Evolutionary conservation across 1,140 invertebrate species (phyloP).

Genomic region (Sminthurides bifidus): DNA sequence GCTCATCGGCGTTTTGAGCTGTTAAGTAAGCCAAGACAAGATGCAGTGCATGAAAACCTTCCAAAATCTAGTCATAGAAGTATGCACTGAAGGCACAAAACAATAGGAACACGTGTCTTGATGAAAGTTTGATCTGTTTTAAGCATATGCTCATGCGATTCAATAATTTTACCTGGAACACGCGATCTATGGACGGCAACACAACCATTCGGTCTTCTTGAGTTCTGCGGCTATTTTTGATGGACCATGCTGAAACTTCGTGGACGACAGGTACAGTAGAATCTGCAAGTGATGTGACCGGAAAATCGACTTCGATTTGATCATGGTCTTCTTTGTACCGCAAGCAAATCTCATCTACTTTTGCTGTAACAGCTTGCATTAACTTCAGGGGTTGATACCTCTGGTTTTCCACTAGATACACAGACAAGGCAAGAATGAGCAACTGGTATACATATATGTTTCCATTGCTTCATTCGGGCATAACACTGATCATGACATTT

Average conservation of each 20-base stretch:
- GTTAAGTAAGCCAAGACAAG: too few relatives aligned
- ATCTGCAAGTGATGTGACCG: background rate
- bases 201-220: slow-evolving; percentile 80
- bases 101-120: background rate
- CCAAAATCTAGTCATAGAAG: background rate
- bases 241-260: slow-evolving; percentile 46
- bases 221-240: slow-evolving; percentile 62
- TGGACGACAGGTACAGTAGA: slow-evolving; percentile 41
- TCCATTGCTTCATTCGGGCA: too few relatives aligned
- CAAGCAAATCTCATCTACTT: slow-evolving; percentile 55
- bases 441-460: too few relatives aligned
- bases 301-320: slow-evolving; percentile 1
- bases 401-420: slow-evolving; percentile 36
- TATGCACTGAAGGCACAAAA: background rate
- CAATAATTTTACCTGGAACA: slow-evolving; percentile 33
- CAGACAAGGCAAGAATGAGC: too few relatives aligned
- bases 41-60: background rate
- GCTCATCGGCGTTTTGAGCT: slow-evolving; percentile 48
- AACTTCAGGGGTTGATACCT: slow-evolving; percentile 56
- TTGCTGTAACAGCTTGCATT: slow-evolving; percentile 56
- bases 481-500: too few relatives aligned
- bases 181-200: slow-evolving; percentile 43
- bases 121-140: background rate
- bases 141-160: background rate
- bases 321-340: slow-evolving; percentile 48